Base-by-base conservation (phyloP, 30 jellyfish, hydroid and myxozoan species). In the Aurelia aurita region DNA sequence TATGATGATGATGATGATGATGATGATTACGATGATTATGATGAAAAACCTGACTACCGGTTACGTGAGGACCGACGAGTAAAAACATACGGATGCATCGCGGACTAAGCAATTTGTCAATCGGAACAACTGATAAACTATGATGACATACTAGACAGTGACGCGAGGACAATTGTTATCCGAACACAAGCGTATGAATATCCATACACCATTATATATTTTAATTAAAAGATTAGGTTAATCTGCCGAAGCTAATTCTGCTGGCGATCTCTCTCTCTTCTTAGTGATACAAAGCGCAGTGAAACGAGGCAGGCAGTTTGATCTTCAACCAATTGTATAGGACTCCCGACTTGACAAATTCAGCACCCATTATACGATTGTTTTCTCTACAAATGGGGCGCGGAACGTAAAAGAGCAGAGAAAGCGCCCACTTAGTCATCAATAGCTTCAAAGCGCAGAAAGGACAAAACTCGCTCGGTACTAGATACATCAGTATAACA, bases 361-460 rank as follows among this genome's bases (percentile, higher is more conserved):
- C 84, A n/a, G 68, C 69, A 47, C 84, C 84, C 68, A 71, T 71
- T 71, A 57, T 71, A 21, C 69, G 47, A 71, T 71, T 71, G 84
- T 71, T 71, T 47, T 63, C 45, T 19, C n/a, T 43, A n/a, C 39
- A 46, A 71, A 39, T 44, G 69, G 83, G 77, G 65, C 65, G 65
- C 53, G 74, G 43, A 25, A 64, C 70, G 21, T 19, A 60, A 46
- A 27, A 49, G 61, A 61, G 75, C 74, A 51, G 45, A 65, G 75
- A 59, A 80, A 80, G 83, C 45, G 80, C 89, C 63, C 63, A 78
- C 88, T 77, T 77, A 77, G 66, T 64, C 90, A 80, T 28, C 82
- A 70, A 70, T 39, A 80, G 73, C 39, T 80, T 80, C 77, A 44
- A 63, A 54, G 53, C 64, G 68, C 46, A 80, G 80, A 26, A 31